Evolutionary conservation across 1,140 invertebrate species (phyloP).

Genomic region (Zeugodacus cucurbitae): DNA sequence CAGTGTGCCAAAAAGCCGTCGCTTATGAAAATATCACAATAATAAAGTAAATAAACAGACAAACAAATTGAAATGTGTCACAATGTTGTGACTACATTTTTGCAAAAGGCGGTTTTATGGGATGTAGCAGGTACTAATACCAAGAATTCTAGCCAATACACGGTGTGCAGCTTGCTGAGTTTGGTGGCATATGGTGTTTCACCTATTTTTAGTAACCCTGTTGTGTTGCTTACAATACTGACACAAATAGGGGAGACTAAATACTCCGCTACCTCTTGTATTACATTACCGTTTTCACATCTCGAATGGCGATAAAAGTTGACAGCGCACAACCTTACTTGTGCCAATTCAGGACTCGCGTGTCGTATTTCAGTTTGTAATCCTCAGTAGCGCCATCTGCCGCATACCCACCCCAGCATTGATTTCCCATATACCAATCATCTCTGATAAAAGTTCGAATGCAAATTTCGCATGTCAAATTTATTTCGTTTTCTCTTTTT

Average conservation of each 20-base stretch:
- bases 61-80: background rate
- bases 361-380: background rate
- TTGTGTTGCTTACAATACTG: too few relatives aligned
- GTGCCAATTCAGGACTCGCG: background rate
- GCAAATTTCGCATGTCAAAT: conserved; percentile 29
- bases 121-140: too few relatives aligned
- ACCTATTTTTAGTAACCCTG: background rate
- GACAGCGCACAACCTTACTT: background rate
- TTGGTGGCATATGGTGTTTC: background rate
- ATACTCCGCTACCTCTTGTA: background rate
- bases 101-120: background rate
- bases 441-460: background rate
- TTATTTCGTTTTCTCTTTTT: background rate
- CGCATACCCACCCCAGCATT: background rate
- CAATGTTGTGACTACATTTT: too few relatives aligned
- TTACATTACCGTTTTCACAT: too few relatives aligned
- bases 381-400: background rate
- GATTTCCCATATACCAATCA: background rate
- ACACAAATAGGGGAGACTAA: too few relatives aligned
- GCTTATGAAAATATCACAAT: background rate
- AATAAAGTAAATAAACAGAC: background rate
- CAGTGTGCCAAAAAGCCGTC: conserved; percentile 54
- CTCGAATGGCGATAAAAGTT: background rate
- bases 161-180: background rate
- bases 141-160: background rate